phyloP scores from a whole-genome alignment of 2,888 invertebrate genomes.

The Nomada fabriciana region DNA sequence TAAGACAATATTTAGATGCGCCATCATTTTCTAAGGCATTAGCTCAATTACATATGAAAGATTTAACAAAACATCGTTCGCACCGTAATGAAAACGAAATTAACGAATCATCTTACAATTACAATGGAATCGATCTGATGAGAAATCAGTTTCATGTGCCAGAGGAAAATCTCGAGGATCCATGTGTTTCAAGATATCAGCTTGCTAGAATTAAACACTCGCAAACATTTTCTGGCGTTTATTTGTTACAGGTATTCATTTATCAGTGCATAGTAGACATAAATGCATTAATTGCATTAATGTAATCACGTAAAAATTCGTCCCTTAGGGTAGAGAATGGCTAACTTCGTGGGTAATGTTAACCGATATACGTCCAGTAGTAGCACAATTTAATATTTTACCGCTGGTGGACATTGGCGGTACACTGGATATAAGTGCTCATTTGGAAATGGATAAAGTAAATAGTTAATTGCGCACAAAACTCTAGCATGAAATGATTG shows the following conservation, averaged over 20 bases:
- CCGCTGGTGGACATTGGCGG: slow-evolving; percentile 85
- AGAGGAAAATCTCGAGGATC: slow-evolving; percentile 69
- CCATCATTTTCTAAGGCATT: slow-evolving; percentile 62
- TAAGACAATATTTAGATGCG: slow-evolving; percentile 66
- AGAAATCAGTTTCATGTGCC: slow-evolving; percentile 61
- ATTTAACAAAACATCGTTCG: slow-evolving; percentile 62
- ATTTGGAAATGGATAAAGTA: slow-evolving; percentile 83
- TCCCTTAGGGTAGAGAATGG: slow-evolving; percentile 84
- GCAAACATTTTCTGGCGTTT: slow-evolving; percentile 84
- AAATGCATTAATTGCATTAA: slow-evolving; percentile 1
- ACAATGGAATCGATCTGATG: slow-evolving; percentile 54
- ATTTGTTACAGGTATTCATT: slow-evolving; percentile 83
- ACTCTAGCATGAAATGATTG: neutral
- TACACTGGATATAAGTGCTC: slow-evolving; percentile 83
- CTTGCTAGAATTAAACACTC: slow-evolving; percentile 84
- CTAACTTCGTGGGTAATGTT: slow-evolving; percentile 84
- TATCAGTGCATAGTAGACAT: slow-evolving; percentile 1
- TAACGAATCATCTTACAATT: slow-evolving; percentile 52
- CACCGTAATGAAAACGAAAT: slow-evolving; percentile 42
- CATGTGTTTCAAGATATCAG: slow-evolving; percentile 83
- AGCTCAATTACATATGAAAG: slow-evolving; percentile 55
- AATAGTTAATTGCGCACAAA: slow-evolving; percentile 16
- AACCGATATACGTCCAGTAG: slow-evolving; percentile 81
- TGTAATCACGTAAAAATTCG: neutral
- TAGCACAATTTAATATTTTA: slow-evolving; percentile 83